These are phyloP conservation scores for Calyptomena viridis DNA, from an alignment of 2,113 vertebrate genomes.

Conservation along the genomic window DNA sequence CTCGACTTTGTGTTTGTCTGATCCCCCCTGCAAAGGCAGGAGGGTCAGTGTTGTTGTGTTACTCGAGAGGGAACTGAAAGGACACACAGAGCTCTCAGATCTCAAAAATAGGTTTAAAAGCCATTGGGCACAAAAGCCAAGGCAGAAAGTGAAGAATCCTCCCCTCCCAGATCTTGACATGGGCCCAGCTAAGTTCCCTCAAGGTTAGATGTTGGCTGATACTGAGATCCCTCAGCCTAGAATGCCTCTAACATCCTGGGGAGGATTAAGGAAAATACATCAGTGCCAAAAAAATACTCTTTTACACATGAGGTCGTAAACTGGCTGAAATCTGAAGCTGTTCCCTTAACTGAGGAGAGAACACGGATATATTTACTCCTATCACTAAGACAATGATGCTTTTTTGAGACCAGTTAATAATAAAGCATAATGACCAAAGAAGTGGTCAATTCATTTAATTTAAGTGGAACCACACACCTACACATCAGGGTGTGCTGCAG, in stretches of 20 bases:
- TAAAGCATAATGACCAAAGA: neutral
- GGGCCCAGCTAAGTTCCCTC: neutral
- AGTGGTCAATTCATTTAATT: neutral
- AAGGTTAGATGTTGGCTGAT: neutral
- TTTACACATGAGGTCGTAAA: neutral
- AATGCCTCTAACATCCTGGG: neutral
- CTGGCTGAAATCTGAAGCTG: neutral
- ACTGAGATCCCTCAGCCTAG: neutral
- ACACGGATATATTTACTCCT: fast-evolving
- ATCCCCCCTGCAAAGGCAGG: neutral
- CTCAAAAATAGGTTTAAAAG: constrained; percentile 7
- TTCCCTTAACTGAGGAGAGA: neutral
- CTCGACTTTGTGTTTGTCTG: neutral
- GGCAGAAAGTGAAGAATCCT: neutral
- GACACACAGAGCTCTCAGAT: constrained; percentile 15
- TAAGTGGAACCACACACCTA: neutral
- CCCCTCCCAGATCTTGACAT: neutral
- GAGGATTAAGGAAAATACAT: neutral
- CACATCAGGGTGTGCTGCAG: neutral
- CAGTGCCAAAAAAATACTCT: neutral
- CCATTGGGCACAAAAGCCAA: neutral
- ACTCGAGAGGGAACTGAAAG: neutral
- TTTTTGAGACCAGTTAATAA: neutral
- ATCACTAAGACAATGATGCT: neutral
- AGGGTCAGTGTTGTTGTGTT: neutral